These are phyloP conservation scores for Episyrphus balteatus DNA, from an alignment of 1,140 invertebrate species.

Conservation along the genomic window DNA sequence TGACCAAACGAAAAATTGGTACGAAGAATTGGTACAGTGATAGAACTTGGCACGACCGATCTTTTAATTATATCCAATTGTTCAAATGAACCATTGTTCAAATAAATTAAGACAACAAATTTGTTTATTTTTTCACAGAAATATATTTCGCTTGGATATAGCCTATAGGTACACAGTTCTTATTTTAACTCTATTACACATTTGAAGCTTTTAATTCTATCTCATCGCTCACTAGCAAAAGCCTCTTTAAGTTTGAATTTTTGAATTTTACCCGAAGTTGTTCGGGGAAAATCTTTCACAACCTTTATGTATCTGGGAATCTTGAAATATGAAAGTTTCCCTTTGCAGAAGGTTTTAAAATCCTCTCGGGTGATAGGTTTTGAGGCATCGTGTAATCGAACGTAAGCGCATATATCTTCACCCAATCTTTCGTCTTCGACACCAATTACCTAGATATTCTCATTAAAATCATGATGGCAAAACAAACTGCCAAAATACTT, in stretches of 20 bases:
- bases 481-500: slow-evolving; percentile 7
- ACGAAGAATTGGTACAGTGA: too few species aligned
- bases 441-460: slow-evolving; percentile 47
- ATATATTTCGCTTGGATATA: too few species aligned
- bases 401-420: slow-evolving; percentile 67
- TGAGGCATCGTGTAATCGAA: slow-evolving; percentile 44
- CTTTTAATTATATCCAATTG: too few species aligned
- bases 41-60: too few species aligned
- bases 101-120: too few species aligned
- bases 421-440: slow-evolving; percentile 68
- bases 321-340: slow-evolving; percentile 68
- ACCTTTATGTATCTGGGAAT: slow-evolving; percentile 62
- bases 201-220: too few species aligned
- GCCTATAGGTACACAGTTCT: too few species aligned
- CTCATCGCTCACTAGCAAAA: too few species aligned
- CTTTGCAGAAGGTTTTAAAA: slow-evolving; percentile 55
- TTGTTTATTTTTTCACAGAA: too few species aligned
- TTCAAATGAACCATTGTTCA: too few species aligned
- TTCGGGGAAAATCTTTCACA: slow-evolving; percentile 62
- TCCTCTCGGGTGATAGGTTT: slow-evolving; percentile 42
- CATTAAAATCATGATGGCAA: neutral
- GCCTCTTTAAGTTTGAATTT: slow-evolving; percentile 51
- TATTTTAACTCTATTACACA: too few species aligned
- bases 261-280: slow-evolving; percentile 68
- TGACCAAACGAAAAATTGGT: too few species aligned